These are phyloP conservation scores for Plestiodon gilberti DNA, from an alignment of 2,113 vertebrate genomes.

Conservation along the genomic window DNA sequence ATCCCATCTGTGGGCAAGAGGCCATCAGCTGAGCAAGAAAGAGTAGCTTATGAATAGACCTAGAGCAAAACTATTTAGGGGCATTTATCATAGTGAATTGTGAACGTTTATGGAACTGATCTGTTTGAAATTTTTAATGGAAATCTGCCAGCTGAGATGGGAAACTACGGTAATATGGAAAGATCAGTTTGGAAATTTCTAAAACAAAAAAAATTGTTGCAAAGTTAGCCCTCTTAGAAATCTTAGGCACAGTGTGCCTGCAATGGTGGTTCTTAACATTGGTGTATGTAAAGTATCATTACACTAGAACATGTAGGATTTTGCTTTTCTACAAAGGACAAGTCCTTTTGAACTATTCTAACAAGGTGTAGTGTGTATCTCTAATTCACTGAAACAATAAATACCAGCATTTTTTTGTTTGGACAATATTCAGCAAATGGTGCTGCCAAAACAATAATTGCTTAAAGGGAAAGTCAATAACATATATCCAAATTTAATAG, in stretches of 20 bases:
- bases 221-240: conserved; percentile 22
- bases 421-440: conserved; percentile 33
- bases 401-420: conserved; percentile 49
- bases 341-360: background rate
- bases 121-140: background rate
- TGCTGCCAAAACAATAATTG: conserved; percentile 37
- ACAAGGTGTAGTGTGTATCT: background rate
- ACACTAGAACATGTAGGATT: rapidly evolving
- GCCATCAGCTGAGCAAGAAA: background rate
- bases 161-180: background rate
- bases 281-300: background rate
- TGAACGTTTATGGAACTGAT: background rate
- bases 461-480: conserved; percentile 49
- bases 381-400: conserved; percentile 26
- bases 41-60: background rate
- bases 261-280: background rate
- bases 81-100: conserved; percentile 26
- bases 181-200: background rate
- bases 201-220: background rate
- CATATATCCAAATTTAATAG: conserved; percentile 37
- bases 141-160: background rate
- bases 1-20: background rate
- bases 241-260: background rate
- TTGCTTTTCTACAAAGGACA: background rate
- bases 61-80: background rate